Conservation (phyloP, 2,888 invertebrate genomes). For the Saturnia japonica region DNA sequence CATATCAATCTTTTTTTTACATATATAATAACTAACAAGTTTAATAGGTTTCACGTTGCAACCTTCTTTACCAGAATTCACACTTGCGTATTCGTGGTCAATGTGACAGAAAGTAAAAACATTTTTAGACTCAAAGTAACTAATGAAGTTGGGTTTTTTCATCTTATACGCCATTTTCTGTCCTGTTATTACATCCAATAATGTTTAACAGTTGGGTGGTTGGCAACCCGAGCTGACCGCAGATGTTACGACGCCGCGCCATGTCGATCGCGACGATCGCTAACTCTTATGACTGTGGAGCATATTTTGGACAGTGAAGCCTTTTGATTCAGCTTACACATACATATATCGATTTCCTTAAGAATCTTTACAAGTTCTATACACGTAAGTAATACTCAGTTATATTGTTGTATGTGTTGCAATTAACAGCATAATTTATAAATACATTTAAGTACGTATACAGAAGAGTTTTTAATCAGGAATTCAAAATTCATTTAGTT, state of each 20-base stretch:
- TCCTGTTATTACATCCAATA: slow-evolving; percentile 21
- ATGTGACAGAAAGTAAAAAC: background rate
- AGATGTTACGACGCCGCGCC: slow-evolving; percentile 39
- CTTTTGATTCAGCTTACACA: slow-evolving; percentile 61
- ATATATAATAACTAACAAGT: too few species aligned
- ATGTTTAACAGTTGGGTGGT: slow-evolving; percentile 24
- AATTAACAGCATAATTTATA: background rate
- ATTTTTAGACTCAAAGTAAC: background rate
- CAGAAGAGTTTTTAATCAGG: background rate
- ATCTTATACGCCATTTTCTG: background rate
- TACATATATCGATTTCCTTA: slow-evolving; percentile 53
- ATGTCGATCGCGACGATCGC: slow-evolving; percentile 25
- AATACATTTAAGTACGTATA: background rate
- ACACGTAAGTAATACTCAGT: background rate
- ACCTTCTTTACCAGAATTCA: too few species aligned
- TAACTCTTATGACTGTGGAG: slow-evolving; percentile 24
- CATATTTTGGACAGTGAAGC: slow-evolving; percentile 60
- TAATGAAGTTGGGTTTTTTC: background rate
- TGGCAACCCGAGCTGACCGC: slow-evolving; percentile 46
- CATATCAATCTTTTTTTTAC: too few species aligned
- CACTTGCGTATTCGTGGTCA: background rate
- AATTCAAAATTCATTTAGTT: too few species aligned
- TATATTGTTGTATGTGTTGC: background rate
- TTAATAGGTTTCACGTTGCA: too few species aligned
- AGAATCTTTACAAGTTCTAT: slow-evolving; percentile 56